Percentiles rank a stretch among this genome's conserved stretches.
Conservation (phyloP, 2,113 vertebrate genomes). For the Poecilia latipinna region DNA sequence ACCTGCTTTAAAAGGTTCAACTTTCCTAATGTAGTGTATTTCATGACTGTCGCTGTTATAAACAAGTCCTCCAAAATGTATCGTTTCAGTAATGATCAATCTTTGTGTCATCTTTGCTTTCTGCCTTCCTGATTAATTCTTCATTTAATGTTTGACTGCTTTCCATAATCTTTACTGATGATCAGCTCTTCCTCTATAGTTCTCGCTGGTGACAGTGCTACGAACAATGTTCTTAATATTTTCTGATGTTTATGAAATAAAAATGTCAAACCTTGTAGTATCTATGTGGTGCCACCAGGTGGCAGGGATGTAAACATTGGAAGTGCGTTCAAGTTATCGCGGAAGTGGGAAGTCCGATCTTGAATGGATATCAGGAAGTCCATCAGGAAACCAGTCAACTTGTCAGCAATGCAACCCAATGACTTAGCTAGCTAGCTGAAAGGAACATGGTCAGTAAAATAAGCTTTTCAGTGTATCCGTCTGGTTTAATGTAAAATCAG, state of each 20-base stretch:
- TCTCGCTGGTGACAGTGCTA: not conserved
- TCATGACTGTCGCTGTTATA: not conserved
- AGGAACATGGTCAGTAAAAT: not conserved
- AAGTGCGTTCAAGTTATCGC: not conserved
- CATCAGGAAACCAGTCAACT: no score
- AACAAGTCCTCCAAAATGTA: not conserved
- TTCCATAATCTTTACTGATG: not conserved
- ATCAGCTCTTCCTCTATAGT: not conserved
- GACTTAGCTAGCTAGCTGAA: not conserved
- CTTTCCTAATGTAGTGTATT: not conserved
- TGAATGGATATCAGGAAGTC: not conserved
- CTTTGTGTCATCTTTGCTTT: no score
- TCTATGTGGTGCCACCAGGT: no score
- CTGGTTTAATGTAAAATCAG: not conserved
- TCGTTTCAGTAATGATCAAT: not conserved
- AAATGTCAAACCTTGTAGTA: not conserved
- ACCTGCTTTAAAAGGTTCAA: not conserved
- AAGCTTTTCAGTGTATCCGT: not conserved
- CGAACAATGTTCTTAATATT: not conserved
- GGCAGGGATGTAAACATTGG: no score
- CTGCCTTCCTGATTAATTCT: not conserved
- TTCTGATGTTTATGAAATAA: not conserved
- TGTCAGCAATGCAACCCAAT: not conserved
- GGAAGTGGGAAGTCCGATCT: not conserved
- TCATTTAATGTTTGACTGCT: not conserved